Conservation (phyloP, 2,888 invertebrate genomes). For the Rhabditoides inermis region DNA sequence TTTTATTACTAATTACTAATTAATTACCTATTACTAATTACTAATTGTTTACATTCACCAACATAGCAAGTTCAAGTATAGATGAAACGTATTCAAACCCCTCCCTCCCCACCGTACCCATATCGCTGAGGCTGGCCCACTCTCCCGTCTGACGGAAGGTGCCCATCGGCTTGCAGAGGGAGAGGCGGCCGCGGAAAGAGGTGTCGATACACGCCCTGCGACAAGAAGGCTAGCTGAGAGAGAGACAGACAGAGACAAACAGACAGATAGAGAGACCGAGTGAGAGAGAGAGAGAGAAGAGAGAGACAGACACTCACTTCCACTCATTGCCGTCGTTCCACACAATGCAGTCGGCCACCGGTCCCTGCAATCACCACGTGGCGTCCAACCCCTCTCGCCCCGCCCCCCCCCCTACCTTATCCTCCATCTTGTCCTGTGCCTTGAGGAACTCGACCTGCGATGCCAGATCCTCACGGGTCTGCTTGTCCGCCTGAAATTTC, state of each 20-base stretch:
- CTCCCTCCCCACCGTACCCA: slow-evolving; percentile 47
- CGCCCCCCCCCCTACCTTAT: slow-evolving; percentile 81
- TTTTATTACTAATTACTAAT: too few species aligned
- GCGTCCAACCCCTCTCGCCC: slow-evolving; percentile 88
- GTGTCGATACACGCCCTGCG: slow-evolving; percentile 75
- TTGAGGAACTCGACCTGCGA: slow-evolving; percentile 72
- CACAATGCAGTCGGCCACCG: slow-evolving; percentile 82
- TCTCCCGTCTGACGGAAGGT: slow-evolving; percentile 74
- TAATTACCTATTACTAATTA: too few species aligned
- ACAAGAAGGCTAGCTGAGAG: background rate
- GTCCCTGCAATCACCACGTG: slow-evolving; percentile 76
- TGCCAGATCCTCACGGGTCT: slow-evolving; percentile 79
- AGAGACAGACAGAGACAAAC: background rate
- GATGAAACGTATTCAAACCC: too few species aligned
- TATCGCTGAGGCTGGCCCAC: slow-evolving; percentile 67
- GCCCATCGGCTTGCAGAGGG: slow-evolving; percentile 69
- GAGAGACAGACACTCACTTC: slow-evolving; percentile 59
- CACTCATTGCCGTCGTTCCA: slow-evolving; percentile 82
- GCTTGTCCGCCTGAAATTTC: slow-evolving; percentile 66
- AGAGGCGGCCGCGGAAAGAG: slow-evolving; percentile 71
- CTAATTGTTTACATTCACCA: too few species aligned
- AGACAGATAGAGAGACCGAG: background rate
- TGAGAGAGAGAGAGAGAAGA: background rate
- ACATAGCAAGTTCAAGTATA: too few species aligned
- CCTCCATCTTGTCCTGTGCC: slow-evolving; percentile 73